These are phyloP conservation scores for Cotesia chilonis DNA, from an alignment of 1,140 invertebrate species.

Conservation along the genomic window DNA sequence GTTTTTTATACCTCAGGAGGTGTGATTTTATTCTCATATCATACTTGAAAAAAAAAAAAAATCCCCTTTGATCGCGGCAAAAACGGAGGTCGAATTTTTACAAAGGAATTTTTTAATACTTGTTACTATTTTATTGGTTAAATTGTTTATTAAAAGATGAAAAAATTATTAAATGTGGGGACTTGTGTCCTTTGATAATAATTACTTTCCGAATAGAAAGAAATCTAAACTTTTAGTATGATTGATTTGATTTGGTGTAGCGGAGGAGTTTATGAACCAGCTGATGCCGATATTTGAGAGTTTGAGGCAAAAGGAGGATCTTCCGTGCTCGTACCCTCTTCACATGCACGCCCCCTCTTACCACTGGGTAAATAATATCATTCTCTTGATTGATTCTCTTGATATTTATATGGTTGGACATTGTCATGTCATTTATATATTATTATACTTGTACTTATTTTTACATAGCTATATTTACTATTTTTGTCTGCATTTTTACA, in stretches of 20 bases:
- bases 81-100: neutral
- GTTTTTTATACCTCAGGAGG: slow-evolving; percentile 60
- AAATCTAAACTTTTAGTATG: slow-evolving; percentile 15
- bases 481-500: slow-evolving; percentile 17
- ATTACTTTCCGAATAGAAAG: neutral
- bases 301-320: slow-evolving; percentile 85
- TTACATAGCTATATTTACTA: slow-evolving; percentile 3
- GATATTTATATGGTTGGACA: slow-evolving; percentile 31
- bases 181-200: neutral
- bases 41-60: slow-evolving; percentile 3
- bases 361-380: slow-evolving; percentile 73
- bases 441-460: neutral
- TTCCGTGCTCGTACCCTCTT: slow-evolving; percentile 86
- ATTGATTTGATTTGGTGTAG: slow-evolving; percentile 69
- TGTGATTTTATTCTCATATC: slow-evolving; percentile 52
- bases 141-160: slow-evolving; percentile 5
- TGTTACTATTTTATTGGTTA: no score
- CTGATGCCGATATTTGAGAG: slow-evolving; percentile 93
- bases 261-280: slow-evolving; percentile 91
- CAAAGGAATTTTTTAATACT: neutral
- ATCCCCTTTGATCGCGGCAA: neutral
- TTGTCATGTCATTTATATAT: slow-evolving; percentile 20
- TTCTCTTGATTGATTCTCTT: slow-evolving; percentile 45
- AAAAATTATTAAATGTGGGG: neutral
- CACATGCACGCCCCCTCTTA: slow-evolving; percentile 77